Percentiles rank a stretch among this genome's conserved stretches.
phyloP scores from a whole-genome alignment of 2,113 vertebrate genomes.

The Nesogale talazaci region DNA sequence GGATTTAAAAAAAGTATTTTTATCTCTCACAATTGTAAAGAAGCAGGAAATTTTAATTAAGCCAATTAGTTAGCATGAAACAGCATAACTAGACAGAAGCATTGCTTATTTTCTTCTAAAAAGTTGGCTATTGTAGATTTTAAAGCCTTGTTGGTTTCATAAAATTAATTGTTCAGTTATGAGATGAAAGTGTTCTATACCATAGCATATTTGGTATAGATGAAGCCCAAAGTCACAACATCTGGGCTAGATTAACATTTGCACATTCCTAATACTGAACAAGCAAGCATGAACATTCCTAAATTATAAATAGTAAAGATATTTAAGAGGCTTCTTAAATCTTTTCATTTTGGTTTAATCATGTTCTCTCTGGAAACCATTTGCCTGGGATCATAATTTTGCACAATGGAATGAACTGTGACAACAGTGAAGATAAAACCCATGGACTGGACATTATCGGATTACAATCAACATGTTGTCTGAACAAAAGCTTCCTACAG shows the following conservation, averaged over 20 bases:
- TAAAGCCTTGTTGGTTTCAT: slow-evolving; percentile 82
- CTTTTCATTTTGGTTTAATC: slow-evolving; percentile 82
- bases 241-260: slow-evolving; percentile 75
- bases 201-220: slow-evolving; percentile 81
- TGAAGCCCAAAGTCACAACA: slow-evolving; percentile 75
- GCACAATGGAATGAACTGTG: slow-evolving; percentile 69
- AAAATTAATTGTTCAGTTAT: slow-evolving; percentile 85
- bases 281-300: slow-evolving; percentile 79
- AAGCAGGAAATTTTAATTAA: slow-evolving; percentile 80
- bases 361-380: slow-evolving; percentile 78
- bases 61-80: slow-evolving; percentile 81
- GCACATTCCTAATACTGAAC: slow-evolving; percentile 78
- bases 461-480: slow-evolving; percentile 41
- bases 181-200: slow-evolving; percentile 82
- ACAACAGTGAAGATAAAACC: slow-evolving; percentile 68
- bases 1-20: background rate
- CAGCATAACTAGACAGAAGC: slow-evolving; percentile 73
- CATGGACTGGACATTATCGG: slow-evolving; percentile 38
- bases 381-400: slow-evolving; percentile 72
- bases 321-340: slow-evolving; percentile 81
- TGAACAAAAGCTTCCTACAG: background rate
- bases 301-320: slow-evolving; percentile 79
- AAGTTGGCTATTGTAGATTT: slow-evolving; percentile 79
- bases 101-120: slow-evolving; percentile 75
- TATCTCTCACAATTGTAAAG: slow-evolving; percentile 71